These are phyloP conservation scores for Heliconius ethilla DNA, from an alignment of 2,888 invertebrate genomes.

Conservation along the genomic window DNA sequence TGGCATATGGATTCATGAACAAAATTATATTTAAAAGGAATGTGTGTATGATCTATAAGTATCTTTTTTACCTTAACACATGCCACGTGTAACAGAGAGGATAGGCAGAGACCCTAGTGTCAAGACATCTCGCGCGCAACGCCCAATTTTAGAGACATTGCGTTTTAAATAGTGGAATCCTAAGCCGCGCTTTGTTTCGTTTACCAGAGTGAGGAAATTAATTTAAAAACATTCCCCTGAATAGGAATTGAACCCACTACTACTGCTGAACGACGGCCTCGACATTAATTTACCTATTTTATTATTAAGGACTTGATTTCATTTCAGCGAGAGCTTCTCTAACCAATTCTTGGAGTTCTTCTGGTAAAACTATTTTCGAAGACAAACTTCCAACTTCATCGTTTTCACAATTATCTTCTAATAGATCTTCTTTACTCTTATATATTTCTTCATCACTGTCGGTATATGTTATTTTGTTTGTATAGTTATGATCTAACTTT, in stretches of 20 bases:
- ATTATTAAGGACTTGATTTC: slow-evolving; percentile 69
- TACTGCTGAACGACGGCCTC: no score
- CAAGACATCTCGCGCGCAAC: no score
- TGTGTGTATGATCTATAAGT: neutral
- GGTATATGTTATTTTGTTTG: slow-evolving; percentile 56
- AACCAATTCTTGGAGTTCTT: slow-evolving; percentile 83
- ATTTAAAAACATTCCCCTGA: neutral
- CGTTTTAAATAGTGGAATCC: no score
- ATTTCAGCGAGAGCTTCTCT: slow-evolving; percentile 85
- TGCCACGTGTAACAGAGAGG: no score
- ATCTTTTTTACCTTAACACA: no score
- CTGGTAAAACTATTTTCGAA: slow-evolving; percentile 79
- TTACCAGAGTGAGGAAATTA: neutral
- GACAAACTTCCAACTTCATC: slow-evolving; percentile 57
- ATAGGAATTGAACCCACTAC: no score
- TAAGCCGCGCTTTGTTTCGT: neutral
- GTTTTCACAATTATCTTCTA: slow-evolving; percentile 50
- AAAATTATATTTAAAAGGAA: neutral
- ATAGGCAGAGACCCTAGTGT: neutral
- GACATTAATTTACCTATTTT: no score
- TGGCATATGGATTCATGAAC: neutral
- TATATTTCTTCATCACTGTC: slow-evolving; percentile 69
- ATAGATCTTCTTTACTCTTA: slow-evolving; percentile 53
- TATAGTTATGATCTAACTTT: slow-evolving; percentile 55
- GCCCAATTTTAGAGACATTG: no score